phyloP scores from a whole-genome alignment of 2,113 vertebrate species.

The Spilogale gracilis region DNA sequence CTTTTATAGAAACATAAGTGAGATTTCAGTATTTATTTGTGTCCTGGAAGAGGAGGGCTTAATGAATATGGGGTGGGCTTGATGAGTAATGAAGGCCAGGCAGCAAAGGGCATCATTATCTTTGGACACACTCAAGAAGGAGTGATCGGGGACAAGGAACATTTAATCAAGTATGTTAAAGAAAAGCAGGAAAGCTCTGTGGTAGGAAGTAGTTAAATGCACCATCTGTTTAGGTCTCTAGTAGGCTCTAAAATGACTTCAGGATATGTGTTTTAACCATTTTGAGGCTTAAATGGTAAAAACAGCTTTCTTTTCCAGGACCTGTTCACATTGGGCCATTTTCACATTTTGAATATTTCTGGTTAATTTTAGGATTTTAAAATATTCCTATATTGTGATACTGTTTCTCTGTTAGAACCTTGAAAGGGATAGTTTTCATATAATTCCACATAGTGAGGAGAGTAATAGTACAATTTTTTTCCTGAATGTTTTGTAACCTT shows the following conservation, averaged over 20 bases:
- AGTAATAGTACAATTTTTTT: constrained; percentile 10
- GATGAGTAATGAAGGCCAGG: not conserved
- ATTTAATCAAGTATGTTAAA: not conserved
- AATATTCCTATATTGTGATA: constrained; percentile 9
- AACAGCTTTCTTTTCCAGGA: not conserved
- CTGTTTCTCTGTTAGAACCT: constrained; percentile 21
- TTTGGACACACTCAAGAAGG: not conserved
- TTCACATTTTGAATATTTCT: constrained; percentile 54
- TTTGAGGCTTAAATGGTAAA: constrained; percentile 35
- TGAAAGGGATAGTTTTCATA: constrained; percentile 8
- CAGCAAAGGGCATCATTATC: not conserved
- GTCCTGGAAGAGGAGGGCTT: not conserved
- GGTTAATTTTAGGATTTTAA: constrained; percentile 49
- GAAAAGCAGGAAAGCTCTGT: not conserved
- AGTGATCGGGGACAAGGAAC: not conserved
- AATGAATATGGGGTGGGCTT: not conserved
- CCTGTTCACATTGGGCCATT: not conserved
- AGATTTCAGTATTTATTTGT: constrained; percentile 15
- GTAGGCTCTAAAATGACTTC: constrained; percentile 52
- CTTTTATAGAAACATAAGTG: constrained; percentile 31
- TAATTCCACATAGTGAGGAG: constrained; percentile 31
- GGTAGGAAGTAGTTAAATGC: constrained; percentile 37
- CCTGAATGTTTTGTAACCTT: not conserved
- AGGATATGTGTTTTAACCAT: constrained; percentile 7
- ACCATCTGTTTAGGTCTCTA: not conserved